Percentiles rank a stretch among this genome's conserved stretches.
Evolutionary conservation across 2,888 invertebrate species (phyloP).

Genomic region (Callyntrura sp.): DNA sequence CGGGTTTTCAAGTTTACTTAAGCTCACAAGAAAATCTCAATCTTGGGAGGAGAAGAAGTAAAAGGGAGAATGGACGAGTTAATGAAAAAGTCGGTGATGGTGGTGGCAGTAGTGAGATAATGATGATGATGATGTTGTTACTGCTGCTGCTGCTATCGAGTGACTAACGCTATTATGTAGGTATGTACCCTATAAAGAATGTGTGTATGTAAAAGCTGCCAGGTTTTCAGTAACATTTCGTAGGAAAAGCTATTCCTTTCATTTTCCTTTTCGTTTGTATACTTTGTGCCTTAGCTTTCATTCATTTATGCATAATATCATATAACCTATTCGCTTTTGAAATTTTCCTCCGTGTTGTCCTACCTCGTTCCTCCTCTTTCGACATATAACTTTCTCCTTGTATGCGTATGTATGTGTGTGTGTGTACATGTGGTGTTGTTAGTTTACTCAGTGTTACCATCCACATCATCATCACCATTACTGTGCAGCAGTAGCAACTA

Average conservation of each 20-base stretch:
- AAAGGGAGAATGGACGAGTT: constrained; percentile 57
- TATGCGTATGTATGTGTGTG: too few species aligned
- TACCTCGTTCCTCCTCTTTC: constrained; percentile 17
- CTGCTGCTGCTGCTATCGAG: neutral
- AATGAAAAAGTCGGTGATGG: constrained; percentile 50
- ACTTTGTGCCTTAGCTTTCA: neutral
- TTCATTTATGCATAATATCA: constrained; percentile 31
- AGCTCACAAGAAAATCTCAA: constrained; percentile 48
- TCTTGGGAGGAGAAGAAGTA: constrained; percentile 36
- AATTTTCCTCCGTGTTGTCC: neutral
- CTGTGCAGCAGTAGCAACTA: neutral
- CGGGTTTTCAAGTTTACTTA: constrained; percentile 37
- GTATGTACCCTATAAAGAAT: neutral
- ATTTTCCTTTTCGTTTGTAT: neutral
- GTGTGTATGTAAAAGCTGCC: neutral
- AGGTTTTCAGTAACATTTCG: neutral
- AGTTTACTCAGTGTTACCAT: constrained; percentile 3
- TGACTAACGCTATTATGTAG: too few species aligned
- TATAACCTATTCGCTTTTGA: constrained; percentile 29
- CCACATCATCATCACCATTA: neutral
- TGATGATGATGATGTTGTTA: neutral
- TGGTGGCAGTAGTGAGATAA: neutral
- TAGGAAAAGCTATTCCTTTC: neutral
- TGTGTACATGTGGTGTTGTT: too few species aligned
- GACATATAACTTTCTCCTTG: neutral